Conservation (phyloP, 2,888 invertebrate genomes). For the Syrphus vitripennis region DNA sequence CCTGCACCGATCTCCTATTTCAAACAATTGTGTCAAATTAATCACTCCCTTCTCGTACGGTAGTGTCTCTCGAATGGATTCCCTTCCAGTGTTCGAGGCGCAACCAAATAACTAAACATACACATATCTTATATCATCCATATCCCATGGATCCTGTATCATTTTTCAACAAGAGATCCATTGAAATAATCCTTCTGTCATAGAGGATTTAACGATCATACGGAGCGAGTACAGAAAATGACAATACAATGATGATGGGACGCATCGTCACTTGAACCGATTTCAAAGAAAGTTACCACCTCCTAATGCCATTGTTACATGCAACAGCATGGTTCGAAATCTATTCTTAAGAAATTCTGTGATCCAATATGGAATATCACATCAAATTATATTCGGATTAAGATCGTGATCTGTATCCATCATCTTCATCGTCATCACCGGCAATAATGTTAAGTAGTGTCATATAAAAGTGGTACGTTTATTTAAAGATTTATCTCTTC, state of each 20-base stretch:
- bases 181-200: slow-evolving; percentile 63
- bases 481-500: slow-evolving; percentile 19
- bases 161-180: slow-evolving; percentile 53
- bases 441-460: neutral
- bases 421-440: slow-evolving; percentile 14
- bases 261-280: slow-evolving; percentile 55
- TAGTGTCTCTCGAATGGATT: slow-evolving; percentile 4
- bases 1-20: slow-evolving; percentile 17
- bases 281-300: slow-evolving; percentile 61
- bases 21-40: slow-evolving; percentile 69
- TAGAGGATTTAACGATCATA: slow-evolving; percentile 17
- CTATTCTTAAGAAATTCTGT: slow-evolving; percentile 12
- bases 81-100: neutral
- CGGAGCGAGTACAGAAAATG: neutral
- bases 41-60: slow-evolving; percentile 47
- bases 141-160: slow-evolving; percentile 59
- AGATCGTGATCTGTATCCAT: slow-evolving; percentile 34
- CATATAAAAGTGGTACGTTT: slow-evolving; percentile 22
- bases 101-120: slow-evolving; percentile 28
- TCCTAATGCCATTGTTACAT: slow-evolving; percentile 66
- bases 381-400: slow-evolving; percentile 54
- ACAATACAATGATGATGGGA: slow-evolving; percentile 16
- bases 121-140: neutral
- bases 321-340: slow-evolving; percentile 45
- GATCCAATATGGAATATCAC: slow-evolving; percentile 23